phyloP scores from a whole-genome alignment of 2,113 vertebrate genomes.

The Sturnira hondurensis region DNA sequence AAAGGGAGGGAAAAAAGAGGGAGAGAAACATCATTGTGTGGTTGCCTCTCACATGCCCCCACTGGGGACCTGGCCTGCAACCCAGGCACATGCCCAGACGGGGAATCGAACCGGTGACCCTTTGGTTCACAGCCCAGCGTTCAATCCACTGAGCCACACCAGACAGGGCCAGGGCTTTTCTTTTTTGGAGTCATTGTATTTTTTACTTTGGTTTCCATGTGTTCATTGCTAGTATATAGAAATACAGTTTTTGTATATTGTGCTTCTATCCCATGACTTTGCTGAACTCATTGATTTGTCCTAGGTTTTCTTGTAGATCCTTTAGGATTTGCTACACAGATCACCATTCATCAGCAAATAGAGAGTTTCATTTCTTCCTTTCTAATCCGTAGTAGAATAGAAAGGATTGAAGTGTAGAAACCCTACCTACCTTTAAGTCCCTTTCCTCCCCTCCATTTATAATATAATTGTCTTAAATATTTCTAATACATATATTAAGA shows the following conservation, averaged over 20 bases:
- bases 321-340: constrained; percentile 4
- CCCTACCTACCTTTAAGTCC: background rate
- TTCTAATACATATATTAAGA: background rate
- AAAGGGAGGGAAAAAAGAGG: no score
- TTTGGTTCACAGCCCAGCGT: no score
- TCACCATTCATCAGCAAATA: constrained; percentile 1
- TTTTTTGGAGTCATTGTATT: constrained; percentile 1
- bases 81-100: no score
- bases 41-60: no score
- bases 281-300: background rate
- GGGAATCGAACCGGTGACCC: no score
- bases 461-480: background rate
- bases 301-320: background rate
- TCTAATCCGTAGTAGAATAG: background rate
- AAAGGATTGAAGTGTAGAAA: background rate
- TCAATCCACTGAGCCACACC: no score
- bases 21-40: no score
- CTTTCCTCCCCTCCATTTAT: background rate
- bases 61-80: no score
- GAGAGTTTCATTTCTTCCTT: background rate
- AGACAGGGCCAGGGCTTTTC: background rate
- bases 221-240: background rate
- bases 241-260: background rate
- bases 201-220: constrained; percentile 3
- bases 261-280: background rate